phyloP scores from a whole-genome alignment of 2,113 vertebrate genomes.

The Hemicordylus capensis region DNA sequence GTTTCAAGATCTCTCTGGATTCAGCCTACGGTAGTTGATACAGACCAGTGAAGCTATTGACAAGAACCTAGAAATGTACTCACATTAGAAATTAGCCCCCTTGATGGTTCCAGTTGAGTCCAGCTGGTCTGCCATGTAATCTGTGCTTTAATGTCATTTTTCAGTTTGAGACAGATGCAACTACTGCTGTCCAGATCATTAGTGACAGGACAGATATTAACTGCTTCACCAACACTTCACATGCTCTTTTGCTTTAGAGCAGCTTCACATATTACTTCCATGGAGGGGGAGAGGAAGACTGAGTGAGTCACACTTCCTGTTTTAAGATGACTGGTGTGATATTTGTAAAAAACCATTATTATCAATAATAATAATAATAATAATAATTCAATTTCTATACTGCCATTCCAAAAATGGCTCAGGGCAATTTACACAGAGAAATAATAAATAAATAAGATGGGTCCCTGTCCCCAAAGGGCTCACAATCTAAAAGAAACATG shows the following conservation, averaged over 20 bases:
- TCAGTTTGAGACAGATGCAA: background rate
- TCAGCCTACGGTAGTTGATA: background rate
- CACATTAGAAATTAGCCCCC: background rate
- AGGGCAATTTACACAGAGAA: no score
- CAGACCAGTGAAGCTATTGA: background rate
- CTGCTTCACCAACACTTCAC: fast-evolving
- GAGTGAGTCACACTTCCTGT: background rate
- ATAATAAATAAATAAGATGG: no score
- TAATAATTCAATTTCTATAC: no score
- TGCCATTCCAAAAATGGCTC: no score
- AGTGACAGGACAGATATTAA: fast-evolving
- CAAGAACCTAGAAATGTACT: background rate
- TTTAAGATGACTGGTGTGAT: background rate
- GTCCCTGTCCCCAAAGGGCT: no score
- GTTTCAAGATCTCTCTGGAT: no score
- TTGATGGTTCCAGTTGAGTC: background rate
- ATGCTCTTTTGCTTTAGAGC: background rate
- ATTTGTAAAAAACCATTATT: background rate
- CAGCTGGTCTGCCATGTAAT: background rate
- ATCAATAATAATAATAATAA: no score
- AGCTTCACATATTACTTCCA: background rate
- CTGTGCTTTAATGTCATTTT: background rate
- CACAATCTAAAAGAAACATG: no score
- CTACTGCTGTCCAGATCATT: background rate
- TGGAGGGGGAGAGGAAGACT: background rate